phyloP scores from a whole-genome alignment of 35 echinoderm and acorn worm genomes.

The Anneissia japonica region DNA sequence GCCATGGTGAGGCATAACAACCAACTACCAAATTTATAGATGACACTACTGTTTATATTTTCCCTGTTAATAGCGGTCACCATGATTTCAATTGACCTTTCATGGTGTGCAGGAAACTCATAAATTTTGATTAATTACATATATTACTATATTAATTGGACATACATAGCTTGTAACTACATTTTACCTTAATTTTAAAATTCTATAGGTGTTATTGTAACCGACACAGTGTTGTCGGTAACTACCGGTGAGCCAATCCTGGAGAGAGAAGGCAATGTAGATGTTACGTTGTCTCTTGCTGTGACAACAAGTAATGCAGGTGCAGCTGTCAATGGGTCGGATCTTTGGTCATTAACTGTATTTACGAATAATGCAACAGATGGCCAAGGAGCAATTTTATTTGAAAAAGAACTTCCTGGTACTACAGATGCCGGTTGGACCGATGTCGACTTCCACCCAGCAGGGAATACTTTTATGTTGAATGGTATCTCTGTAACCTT shows the following conservation, averaged over 20 bases:
- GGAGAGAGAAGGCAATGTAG: background rate
- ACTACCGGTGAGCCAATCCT: background rate
- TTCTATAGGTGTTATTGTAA: background rate
- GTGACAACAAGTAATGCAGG: background rate
- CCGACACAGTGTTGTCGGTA: background rate
- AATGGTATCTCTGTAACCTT: background rate
- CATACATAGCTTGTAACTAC: too few species aligned
- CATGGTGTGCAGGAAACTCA: too few species aligned
- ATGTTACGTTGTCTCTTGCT: background rate
- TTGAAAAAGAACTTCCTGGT: background rate
- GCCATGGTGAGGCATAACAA: too few species aligned
- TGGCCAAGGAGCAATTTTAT: background rate
- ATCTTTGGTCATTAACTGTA: background rate
- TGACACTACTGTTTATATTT: too few species aligned
- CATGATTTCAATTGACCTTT: too few species aligned
- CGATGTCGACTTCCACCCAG: background rate
- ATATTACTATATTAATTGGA: too few species aligned
- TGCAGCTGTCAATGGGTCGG: background rate
- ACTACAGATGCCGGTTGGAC: background rate
- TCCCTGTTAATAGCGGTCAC: too few species aligned
- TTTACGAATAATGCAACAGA: background rate
- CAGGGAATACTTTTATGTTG: background rate
- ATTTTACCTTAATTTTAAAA: too few species aligned
- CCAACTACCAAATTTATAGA: too few species aligned
- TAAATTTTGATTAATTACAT: too few species aligned